These are phyloP conservation scores for Catharus ustulatus DNA, from an alignment of 2,797 vertebrate genomes.

Conservation along the genomic window DNA sequence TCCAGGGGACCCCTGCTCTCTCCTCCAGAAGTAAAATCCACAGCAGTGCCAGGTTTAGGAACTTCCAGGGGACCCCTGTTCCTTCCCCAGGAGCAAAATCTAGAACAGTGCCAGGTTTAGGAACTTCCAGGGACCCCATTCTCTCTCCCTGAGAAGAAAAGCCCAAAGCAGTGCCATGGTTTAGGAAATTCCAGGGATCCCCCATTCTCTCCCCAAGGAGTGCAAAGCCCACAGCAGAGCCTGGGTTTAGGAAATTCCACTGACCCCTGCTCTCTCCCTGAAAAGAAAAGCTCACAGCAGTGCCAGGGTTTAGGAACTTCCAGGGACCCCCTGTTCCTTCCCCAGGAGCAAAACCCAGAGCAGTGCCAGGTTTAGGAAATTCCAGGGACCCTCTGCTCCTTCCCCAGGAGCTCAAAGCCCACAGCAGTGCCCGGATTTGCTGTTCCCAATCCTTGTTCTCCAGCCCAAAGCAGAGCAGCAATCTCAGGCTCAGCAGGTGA, in stretches of 20 bases:
- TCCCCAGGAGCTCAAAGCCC: neutral
- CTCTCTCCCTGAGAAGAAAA: fast-evolving
- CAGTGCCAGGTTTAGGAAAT: neutral
- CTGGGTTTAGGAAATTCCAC: neutral
- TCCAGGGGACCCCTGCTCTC: neutral
- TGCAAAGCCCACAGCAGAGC: neutral
- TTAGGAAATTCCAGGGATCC: fast-evolving
- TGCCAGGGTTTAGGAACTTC: fast-evolving
- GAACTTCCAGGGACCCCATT: neutral
- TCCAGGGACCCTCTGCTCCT: neutral
- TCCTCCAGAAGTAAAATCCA: no score
- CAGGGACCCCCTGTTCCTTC: neutral
- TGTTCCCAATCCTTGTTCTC: neutral
- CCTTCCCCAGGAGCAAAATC: neutral
- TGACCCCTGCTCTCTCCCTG: fast-evolving
- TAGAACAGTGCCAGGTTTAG: neutral
- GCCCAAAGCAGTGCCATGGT: fast-evolving
- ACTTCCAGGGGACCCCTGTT: neutral
- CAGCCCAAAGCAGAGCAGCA: neutral
- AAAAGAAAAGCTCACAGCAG: neutral
- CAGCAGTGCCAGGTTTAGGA: neutral
- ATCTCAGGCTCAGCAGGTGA: neutral
- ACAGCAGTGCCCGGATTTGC: neutral
- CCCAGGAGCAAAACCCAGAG: neutral
- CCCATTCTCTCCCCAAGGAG: neutral